Conservation (phyloP, 2,888 invertebrate species). For the Polydrusus pterygomalis region DNA sequence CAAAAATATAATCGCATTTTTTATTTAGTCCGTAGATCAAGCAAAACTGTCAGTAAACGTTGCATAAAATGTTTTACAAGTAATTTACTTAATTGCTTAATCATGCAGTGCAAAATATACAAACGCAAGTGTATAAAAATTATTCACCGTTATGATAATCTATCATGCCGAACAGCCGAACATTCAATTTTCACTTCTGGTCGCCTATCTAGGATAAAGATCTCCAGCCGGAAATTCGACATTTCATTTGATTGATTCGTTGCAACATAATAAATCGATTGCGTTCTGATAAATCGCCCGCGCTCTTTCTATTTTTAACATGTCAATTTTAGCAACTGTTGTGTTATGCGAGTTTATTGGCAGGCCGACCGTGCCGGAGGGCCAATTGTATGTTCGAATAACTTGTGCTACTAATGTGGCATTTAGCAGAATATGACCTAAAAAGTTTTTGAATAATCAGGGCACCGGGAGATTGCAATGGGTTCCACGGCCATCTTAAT, state of each 20-base stretch:
- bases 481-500: too few relatives aligned
- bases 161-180: slow-evolving; percentile 23
- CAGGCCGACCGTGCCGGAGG: slow-evolving; percentile 7
- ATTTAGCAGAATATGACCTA: too few relatives aligned
- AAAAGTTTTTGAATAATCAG: too few relatives aligned
- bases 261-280: slow-evolving; percentile 38
- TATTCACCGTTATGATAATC: not conserved
- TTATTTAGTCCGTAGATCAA: too few relatives aligned
- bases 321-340: slow-evolving; percentile 34
- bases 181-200: slow-evolving; percentile 39
- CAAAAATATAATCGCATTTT: too few relatives aligned
- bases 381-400: not conserved
- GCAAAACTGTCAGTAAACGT: slow-evolving; percentile 1
- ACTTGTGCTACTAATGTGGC: slow-evolving; percentile 2
- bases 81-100: slow-evolving; percentile 3
- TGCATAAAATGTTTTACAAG: slow-evolving; percentile 5
- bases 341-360: slow-evolving; percentile 6
- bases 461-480: too few relatives aligned
- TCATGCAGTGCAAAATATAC: slow-evolving; percentile 9
- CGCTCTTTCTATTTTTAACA: slow-evolving; percentile 31
- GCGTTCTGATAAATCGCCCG: slow-evolving; percentile 30
- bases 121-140: slow-evolving; percentile 14
- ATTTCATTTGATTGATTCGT: slow-evolving; percentile 40
- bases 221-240: slow-evolving; percentile 33
- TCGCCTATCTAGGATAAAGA: slow-evolving; percentile 21